Evolutionary conservation across 2,113 vertebrate species (phyloP).

Genomic region (Tenrec ecaudatus): DNA sequence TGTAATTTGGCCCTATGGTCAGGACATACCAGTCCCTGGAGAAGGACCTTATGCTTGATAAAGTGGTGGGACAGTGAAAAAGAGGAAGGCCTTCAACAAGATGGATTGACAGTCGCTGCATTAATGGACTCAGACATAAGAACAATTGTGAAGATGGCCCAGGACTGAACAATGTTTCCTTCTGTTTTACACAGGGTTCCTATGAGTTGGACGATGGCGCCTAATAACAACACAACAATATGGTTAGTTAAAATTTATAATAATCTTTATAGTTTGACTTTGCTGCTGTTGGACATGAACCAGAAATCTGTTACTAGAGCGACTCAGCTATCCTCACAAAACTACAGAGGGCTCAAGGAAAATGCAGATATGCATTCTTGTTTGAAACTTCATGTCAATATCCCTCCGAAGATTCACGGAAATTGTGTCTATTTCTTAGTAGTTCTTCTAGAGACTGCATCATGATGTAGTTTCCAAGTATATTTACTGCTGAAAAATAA

Average conservation of each 20-base stretch:
- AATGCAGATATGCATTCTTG: slow-evolving; percentile 74
- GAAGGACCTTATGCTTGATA: no score
- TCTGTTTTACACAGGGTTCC: no score
- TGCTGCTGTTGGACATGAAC: slow-evolving; percentile 59
- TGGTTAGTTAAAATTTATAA: slow-evolving; percentile 81
- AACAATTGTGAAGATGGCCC: no score
- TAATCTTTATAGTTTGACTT: slow-evolving; percentile 61
- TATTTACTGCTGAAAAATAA: slow-evolving; percentile 88
- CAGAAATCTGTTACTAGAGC: slow-evolving; percentile 74
- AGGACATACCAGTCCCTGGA: no score
- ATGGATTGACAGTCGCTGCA: no score
- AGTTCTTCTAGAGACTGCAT: slow-evolving; percentile 82
- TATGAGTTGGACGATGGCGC: no score
- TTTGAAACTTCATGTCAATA: slow-evolving; percentile 83
- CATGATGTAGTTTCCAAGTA: slow-evolving; percentile 77
- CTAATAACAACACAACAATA: no score
- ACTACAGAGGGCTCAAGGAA: slow-evolving; percentile 13
- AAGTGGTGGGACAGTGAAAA: no score
- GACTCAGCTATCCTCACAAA: slow-evolving; percentile 51
- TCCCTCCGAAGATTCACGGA: slow-evolving; percentile 84
- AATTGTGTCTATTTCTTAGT: slow-evolving; percentile 84
- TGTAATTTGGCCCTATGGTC: no score
- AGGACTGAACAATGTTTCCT: no score
- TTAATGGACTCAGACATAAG: no score
- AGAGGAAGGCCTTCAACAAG: no score